Conservation (phyloP, 1,140 invertebrate genomes). For the Condylostylus longicornis region DNA sequence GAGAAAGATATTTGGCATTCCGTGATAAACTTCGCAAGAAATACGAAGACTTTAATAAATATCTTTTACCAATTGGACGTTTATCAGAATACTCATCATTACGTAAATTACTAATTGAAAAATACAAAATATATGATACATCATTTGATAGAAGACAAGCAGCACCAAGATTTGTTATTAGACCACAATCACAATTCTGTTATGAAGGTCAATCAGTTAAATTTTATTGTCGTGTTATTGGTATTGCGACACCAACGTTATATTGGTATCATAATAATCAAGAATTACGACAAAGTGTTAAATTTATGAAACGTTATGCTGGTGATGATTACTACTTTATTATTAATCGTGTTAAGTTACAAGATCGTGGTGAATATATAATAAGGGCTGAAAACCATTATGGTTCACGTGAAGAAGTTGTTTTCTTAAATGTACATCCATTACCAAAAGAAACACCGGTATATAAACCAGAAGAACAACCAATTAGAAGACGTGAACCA, state of each 20-base stretch:
- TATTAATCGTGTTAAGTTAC: conserved; percentile 86
- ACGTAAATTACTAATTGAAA: conserved; percentile 89
- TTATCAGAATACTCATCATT: conserved; percentile 94
- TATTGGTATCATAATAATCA: conserved; percentile 90
- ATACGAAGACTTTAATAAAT: conserved; percentile 85
- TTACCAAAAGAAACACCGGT: conserved; percentile 65
- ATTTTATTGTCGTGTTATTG: conserved; percentile 93
- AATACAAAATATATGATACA: conserved; percentile 91
- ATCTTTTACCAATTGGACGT: conserved; percentile 83
- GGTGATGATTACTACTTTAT: conserved; percentile 95
- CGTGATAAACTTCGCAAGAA: conserved; percentile 72
- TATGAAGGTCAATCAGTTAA: conserved; percentile 95
- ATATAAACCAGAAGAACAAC: conserved; percentile 56
- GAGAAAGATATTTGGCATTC: conserved; percentile 69
- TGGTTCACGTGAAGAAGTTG: conserved; percentile 88
- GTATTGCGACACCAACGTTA: conserved; percentile 81
- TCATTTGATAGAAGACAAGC: conserved; percentile 94
- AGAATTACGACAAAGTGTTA: conserved; percentile 92
- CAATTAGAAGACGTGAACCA: conserved; percentile 58
- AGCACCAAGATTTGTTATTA: conserved; percentile 92
- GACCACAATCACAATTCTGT: conserved; percentile 85
- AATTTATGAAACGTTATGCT: conserved; percentile 96
- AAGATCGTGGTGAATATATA: conserved; percentile 93
- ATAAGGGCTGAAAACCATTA: conserved; percentile 96
- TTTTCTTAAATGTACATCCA: conserved; percentile 94